Evolutionary conservation across 2,797 vertebrate species (phyloP).

Genomic region (Arctocebus calabarensis): DNA sequence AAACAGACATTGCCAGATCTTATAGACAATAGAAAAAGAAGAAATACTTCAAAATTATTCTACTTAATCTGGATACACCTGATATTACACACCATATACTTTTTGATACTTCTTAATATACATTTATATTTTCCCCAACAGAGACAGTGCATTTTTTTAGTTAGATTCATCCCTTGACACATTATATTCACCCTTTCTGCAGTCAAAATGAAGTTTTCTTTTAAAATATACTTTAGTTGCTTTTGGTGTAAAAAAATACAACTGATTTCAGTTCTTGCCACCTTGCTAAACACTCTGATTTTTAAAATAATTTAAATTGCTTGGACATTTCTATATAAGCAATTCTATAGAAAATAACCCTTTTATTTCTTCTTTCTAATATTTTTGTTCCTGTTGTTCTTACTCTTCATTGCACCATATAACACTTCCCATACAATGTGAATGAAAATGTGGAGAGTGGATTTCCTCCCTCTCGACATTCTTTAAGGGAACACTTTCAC

Average conservation of each 20-base stretch:
- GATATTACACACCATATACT: too few species aligned
- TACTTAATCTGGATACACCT: too few species aligned
- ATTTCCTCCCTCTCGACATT: neutral
- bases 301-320: neutral
- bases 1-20: too few species aligned
- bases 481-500: neutral
- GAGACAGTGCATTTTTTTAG: neutral
- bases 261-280: neutral
- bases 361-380: neutral
- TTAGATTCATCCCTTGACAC: neutral
- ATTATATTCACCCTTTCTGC: neutral
- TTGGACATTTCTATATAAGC: neutral
- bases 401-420: neutral
- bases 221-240: neutral
- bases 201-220: neutral
- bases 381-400: neutral
- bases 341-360: neutral
- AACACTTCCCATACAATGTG: neutral
- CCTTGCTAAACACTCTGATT: neutral
- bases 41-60: too few species aligned
- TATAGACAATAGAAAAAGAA: too few species aligned
- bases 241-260: neutral
- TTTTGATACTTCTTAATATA: neutral
- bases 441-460: neutral
- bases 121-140: too few species aligned